phyloP scores from a whole-genome alignment of 2,888 invertebrate genomes.

The Stegana nigrithorax region DNA sequence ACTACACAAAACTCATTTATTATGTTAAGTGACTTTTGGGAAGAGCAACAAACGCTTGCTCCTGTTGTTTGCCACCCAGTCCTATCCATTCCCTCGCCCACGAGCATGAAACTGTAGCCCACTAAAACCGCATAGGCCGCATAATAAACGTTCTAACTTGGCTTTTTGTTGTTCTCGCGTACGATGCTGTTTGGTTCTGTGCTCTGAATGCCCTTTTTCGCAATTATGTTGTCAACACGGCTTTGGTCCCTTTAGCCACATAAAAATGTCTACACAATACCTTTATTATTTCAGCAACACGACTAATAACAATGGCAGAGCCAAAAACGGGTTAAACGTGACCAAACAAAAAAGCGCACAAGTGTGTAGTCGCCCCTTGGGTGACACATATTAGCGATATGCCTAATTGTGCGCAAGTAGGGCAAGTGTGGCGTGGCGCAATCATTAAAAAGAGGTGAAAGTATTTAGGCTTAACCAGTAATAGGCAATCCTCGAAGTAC shows the following conservation, averaged over 20 bases:
- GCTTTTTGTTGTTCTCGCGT: conserved; percentile 38
- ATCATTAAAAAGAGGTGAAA: no score
- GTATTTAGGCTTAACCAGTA: no score
- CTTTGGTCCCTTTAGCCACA: conserved; percentile 40
- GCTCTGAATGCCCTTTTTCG: conserved; percentile 52
- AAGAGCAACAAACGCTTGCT: no score
- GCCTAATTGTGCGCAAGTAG: background rate
- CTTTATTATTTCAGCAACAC: conserved; percentile 3
- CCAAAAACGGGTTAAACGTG: conserved; percentile 10
- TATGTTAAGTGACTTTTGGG: conserved; percentile 39
- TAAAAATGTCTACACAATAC: conserved; percentile 27
- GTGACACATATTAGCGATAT: background rate
- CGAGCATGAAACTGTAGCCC: conserved; percentile 1
- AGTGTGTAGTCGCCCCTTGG: background rate
- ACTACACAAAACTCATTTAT: no score
- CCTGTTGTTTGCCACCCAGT: conserved; percentile 43
- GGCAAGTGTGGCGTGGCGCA: no score
- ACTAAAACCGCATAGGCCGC: background rate
- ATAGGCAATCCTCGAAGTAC: no score
- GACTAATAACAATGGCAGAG: background rate
- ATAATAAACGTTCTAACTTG: conserved; percentile 43
- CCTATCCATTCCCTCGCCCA: background rate
- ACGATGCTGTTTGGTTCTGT: no score
- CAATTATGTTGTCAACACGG: conserved; percentile 44
- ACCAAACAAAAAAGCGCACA: conserved; percentile 16